Evolutionary conservation across 2,888 invertebrate species (phyloP), one percentile per base, ranked within the genome.

Genomic region (Proisotoma minuta): DNA sequence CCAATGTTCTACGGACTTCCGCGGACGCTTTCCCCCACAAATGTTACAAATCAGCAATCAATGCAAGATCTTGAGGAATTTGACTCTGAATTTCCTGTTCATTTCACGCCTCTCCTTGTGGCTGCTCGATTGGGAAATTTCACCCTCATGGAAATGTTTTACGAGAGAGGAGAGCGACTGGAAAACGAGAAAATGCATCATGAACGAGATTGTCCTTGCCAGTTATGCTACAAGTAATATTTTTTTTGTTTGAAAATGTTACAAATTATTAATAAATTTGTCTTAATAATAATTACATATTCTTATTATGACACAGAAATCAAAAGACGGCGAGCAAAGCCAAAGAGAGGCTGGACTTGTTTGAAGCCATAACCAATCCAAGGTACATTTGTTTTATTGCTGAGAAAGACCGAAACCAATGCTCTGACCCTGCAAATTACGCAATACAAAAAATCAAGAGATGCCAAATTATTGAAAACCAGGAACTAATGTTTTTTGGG

Each of bases 351-450:
- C 52, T 62, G 15, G 40, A 68, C 24, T 60, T 65, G 1, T 68
- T 59, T 52, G 57, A 65, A 39, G 65, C 70, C 1, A 23, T 62
- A 2, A 53, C 61, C 1, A 47, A 57, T 1, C 70, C 70, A 0
- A 54, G 40, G 10, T 66, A 68, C 58, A 63, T 70, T 28, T 65
- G 68, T 28, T 68, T 62, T 47, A 51, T 63, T 5, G 59, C 66
- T 3, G 60, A 57, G 10, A 62, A 40, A 10, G 53, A 52, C 2
- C 47, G 51, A 2, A 39, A 23, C 15, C 43, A 43, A 15, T n/a
- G n/a, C n/a, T 64, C 54, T 4, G 70, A 70, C 34, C 70, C 70
- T 0, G 54, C 66, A 1, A 61, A 65, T 18, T 63, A 63, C 18
- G 59, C 66, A 1, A 56, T 70, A n/a, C 24, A 50, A 3, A 66